Percentiles rank a stretch among this genome's conserved stretches.
phyloP scores from a whole-genome alignment of 2,797 vertebrate species.

The Podarcis lilfordi region DNA sequence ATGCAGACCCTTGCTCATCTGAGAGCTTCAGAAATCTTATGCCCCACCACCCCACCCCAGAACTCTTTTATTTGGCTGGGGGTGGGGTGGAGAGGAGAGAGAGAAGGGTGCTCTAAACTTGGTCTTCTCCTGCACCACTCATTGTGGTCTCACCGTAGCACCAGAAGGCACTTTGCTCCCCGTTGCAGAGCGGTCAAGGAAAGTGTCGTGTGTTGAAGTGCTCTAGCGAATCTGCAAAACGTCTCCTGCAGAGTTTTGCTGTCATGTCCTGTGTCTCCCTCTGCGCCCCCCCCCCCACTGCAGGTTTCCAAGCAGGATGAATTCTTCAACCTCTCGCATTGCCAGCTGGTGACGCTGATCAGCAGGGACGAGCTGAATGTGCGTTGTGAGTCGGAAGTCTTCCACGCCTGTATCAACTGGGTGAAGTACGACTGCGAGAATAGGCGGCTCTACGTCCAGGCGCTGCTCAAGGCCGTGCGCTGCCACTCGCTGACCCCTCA shows the following conservation, averaged over 20 bases:
- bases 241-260: not conserved
- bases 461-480: constrained; percentile 91
- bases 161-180: not conserved
- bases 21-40: not conserved
- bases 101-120: not conserved
- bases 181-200: not conserved
- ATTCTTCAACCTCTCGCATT: constrained; percentile 93
- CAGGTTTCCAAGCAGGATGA: constrained; percentile 95
- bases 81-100: not conserved
- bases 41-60: not conserved
- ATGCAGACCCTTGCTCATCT: not conserved
- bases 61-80: not conserved
- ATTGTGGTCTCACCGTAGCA: not conserved
- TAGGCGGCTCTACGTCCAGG: constrained; percentile 89
- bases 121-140: not conserved
- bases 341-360: constrained; percentile 92
- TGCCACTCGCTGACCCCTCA: constrained; percentile 93
- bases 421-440: constrained; percentile 89
- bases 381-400: constrained; percentile 95
- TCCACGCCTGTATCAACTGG: constrained; percentile 94
- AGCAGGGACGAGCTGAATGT: constrained; percentile 96
- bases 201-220: not conserved
- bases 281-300: not conserved
- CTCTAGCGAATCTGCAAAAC: not conserved
- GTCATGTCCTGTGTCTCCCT: not conserved